Base-by-base conservation (phyloP, 1,140 invertebrate genomes). In the Drosophila leontia region DNA sequence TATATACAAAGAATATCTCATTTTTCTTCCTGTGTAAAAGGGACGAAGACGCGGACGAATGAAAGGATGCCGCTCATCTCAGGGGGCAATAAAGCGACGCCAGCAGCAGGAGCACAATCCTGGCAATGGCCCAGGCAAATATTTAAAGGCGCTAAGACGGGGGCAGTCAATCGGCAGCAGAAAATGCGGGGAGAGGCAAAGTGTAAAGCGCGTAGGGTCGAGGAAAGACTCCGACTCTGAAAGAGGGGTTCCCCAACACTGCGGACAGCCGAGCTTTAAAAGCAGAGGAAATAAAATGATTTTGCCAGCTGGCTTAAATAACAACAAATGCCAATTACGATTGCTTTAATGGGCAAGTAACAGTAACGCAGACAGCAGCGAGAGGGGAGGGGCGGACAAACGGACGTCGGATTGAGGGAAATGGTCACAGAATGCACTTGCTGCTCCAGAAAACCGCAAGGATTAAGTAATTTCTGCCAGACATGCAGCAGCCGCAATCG, bases 401-500 rank as follows among this genome's bases (percentile, higher is more conserved):
- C 34, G 42, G 3, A 39, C 15, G 8, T 19, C 19, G 35, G 60
- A 29, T 53, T 59, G 50, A 58, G 55, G 47, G 50, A 50, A 45
- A 51, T 69, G 47, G 57, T 70, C 67, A 48, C 51, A 80, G 75
- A 64, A 57, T 78, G 75, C 76, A 79, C 51, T 79, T 65, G 85
- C 77, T 68, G 72, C 74, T 90, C 58, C 74, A 90, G 69, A 80
- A 88, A 85, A 88, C 86, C 85, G 57, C 85, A 91, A 91, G 85
- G 86, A 90, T 90, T 90, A 90, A 90, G 85, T 90, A 90, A 90
- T 90, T 90, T 90, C 85, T 86, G 82, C 67, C 85, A 90, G 85
- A 90, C 85, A 90, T 91, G 85, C 86, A 91, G 81, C 85, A 90
- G 85, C 86, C 85, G 81, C 86, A 91, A 90, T 86, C 75, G 76